phyloP scores from a whole-genome alignment of 2,113 vertebrate genomes.

The Sinocyclocheilus rhinocerous region DNA sequence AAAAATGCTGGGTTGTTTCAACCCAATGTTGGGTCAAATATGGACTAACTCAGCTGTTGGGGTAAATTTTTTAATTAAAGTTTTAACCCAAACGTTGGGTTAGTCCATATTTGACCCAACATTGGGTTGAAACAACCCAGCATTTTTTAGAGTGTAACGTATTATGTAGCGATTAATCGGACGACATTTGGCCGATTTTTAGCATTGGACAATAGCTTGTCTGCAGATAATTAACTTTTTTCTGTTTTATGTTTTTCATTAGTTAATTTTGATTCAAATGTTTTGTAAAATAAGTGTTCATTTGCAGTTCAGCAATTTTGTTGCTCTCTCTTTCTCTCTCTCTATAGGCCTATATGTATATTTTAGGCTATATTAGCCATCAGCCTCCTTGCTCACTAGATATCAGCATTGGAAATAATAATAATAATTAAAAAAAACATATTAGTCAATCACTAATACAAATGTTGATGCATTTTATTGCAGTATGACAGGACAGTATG shows the following conservation, averaged over 20 bases:
- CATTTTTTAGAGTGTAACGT: no score
- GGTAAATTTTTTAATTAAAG: no score
- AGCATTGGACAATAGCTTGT: not conserved
- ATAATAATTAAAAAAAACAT: not conserved
- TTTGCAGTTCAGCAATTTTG: not conserved
- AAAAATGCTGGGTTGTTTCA: no score
- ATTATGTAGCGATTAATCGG: not conserved
- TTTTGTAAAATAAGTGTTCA: not conserved
- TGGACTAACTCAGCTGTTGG: no score
- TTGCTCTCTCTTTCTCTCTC: not conserved
- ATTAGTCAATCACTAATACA: not conserved
- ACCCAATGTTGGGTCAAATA: no score
- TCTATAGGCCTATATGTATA: no score
- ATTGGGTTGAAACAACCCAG: no score
- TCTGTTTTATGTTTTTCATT: not conserved
- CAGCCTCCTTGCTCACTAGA: no score
- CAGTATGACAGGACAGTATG: not conserved
- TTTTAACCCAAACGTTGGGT: no score
- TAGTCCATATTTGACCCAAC: no score
- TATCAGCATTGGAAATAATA: no score
- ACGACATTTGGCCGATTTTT: not conserved
- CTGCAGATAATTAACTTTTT: not conserved
- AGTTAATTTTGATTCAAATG: not conserved
- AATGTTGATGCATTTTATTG: not conserved
- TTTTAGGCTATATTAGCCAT: not conserved